These are phyloP conservation scores for Bursaphelenchus okinawaensis DNA, from an alignment of 2,888 invertebrate species.

Conservation along the genomic window DNA sequence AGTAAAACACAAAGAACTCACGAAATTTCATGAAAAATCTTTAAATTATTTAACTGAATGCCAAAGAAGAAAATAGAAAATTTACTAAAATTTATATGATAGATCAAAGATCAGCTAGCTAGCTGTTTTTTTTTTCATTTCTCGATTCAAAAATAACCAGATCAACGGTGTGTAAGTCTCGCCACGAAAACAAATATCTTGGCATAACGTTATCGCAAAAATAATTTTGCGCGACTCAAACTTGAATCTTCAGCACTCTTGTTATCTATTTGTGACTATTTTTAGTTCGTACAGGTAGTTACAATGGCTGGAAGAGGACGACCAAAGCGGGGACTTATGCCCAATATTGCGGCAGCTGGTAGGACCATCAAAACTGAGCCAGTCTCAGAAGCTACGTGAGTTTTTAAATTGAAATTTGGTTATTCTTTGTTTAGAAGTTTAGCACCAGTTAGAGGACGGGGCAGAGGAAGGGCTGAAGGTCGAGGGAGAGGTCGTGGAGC, in stretches of 20 bases:
- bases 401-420: no score
- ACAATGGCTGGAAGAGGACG: neutral
- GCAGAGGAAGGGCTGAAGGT: neutral
- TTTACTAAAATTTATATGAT: no score
- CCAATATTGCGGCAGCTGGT: neutral
- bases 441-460: neutral
- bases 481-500: constrained; percentile 5
- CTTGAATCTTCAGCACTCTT: neutral
- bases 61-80: no score
- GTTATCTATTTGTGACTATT: neutral
- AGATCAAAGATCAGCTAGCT: no score
- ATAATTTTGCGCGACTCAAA: no score
- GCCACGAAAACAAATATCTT: neutral
- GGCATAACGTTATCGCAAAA: neutral
- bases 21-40: no score
- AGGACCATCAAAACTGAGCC: neutral
- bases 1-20: no score
- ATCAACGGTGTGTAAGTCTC: no score
- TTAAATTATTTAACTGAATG: no score
- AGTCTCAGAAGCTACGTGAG: neutral
- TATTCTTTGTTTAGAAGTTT: neutral
- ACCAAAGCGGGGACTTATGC: neutral
- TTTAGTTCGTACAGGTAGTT: neutral
- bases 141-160: no score
- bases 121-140: no score